Evolutionary conservation across 1,140 invertebrate species (phyloP).

Genomic region (Pectinophora gossypiella): DNA sequence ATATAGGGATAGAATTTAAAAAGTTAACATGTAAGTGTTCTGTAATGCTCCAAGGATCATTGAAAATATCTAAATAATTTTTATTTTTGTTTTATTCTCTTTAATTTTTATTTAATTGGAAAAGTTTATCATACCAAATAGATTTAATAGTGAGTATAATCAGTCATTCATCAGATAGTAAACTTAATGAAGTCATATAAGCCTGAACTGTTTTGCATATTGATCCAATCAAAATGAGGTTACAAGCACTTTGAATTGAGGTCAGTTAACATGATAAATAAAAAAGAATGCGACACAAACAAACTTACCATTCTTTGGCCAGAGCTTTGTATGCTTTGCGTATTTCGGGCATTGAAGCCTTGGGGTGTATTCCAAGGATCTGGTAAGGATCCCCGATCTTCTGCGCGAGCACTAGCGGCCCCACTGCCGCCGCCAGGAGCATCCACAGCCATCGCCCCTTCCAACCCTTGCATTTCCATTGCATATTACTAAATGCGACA

Average conservation of each 20-base stretch:
- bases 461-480: slow-evolving; percentile 58
- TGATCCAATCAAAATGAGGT: background rate
- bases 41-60: too few relatives aligned
- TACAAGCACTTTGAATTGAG: background rate
- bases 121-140: too few relatives aligned
- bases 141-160: too few relatives aligned
- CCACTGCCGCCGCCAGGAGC: slow-evolving; percentile 37
- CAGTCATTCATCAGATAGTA: too few relatives aligned
- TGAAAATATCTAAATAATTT: too few relatives aligned
- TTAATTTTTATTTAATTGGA: too few relatives aligned
- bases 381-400: slow-evolving; percentile 88
- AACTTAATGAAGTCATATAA: too few relatives aligned
- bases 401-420: slow-evolving; percentile 53
- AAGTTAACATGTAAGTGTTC: too few relatives aligned
- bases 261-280: background rate
- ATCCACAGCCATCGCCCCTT: slow-evolving; percentile 52
- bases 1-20: too few relatives aligned
- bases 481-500: slow-evolving; percentile 53
- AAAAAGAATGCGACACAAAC: background rate
- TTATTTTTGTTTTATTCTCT: too few relatives aligned
- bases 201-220: background rate
- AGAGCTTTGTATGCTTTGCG: slow-evolving; percentile 92
- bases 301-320: slow-evolving; percentile 90
- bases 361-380: slow-evolving; percentile 85
- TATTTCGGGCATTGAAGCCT: slow-evolving; percentile 87